A percentile compares a stretch with the other conserved stretches of the same genome.
Conservation (phyloP, 2,797 vertebrate species). For the Masticophis lateralis region DNA sequence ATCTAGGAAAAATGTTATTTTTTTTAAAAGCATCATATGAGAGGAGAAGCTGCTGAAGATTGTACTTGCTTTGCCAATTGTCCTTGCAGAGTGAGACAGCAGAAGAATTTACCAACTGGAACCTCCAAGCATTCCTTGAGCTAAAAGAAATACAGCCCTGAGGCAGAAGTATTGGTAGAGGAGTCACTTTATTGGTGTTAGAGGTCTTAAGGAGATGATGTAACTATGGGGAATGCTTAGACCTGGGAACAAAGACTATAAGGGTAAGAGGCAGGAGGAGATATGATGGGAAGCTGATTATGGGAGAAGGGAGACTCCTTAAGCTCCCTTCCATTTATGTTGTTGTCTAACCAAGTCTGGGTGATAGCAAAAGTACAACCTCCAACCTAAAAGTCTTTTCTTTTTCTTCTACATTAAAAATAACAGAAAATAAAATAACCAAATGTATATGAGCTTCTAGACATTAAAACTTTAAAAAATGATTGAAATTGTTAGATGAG, state of each 20-base stretch:
- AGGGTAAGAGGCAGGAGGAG: not conserved
- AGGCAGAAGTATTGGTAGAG: not conserved
- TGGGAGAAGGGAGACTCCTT: not conserved
- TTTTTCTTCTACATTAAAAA: not conserved
- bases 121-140: not conserved
- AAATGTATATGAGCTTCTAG: not conserved
- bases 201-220: not conserved
- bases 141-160: not conserved
- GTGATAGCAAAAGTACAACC: not conserved
- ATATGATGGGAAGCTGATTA: not conserved
- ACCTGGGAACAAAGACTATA: not conserved
- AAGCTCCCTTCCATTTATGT: not conserved
- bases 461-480: not conserved
- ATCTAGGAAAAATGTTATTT: not conserved
- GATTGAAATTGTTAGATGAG: not conserved
- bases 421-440: not conserved
- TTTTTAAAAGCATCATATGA: not conserved
- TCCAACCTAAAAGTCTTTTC: not conserved
- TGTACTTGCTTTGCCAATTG: not conserved
- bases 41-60: not conserved
- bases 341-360: not conserved
- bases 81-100: not conserved
- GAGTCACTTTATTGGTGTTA: not conserved
- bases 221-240: not conserved
- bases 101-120: not conserved